Evolutionary conservation across 2,888 invertebrate genomes (phyloP).

Genomic region (Scrobipalpa atriplicella): DNA sequence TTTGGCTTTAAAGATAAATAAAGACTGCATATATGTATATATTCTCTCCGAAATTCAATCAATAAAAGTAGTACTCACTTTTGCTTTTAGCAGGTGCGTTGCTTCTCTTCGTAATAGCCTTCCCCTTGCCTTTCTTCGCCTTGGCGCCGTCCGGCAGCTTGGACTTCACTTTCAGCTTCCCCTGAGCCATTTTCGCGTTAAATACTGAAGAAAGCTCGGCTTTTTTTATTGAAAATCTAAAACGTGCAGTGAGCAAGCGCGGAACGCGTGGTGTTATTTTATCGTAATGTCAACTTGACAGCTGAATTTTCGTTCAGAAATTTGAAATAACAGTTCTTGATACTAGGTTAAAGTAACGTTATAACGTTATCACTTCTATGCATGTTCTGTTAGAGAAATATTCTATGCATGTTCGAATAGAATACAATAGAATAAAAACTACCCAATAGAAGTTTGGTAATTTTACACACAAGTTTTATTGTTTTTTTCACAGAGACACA

Average conservation of each 20-base stretch:
- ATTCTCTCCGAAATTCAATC: background rate
- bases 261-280: conserved; percentile 18
- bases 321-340: background rate
- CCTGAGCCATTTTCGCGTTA: conserved; percentile 83
- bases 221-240: background rate
- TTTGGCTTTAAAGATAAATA: background rate
- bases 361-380: background rate
- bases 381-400: too few species aligned
- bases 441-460: too few species aligned
- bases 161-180: conserved; percentile 86
- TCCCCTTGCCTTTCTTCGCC: conserved; percentile 78
- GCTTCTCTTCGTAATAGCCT: conserved; percentile 81
- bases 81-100: conserved; percentile 87
- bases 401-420: too few species aligned
- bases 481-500: too few species aligned
- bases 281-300: conserved; percentile 14
- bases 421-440: too few species aligned
- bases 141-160: conserved; percentile 83
- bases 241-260: conserved; percentile 11
- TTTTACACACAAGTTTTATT: too few species aligned
- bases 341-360: conserved; percentile 4
- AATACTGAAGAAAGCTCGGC: background rate
- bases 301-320: conserved; percentile 30
- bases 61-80: conserved; percentile 23
- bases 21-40: background rate